phyloP scores from a whole-genome alignment of 2,797 vertebrate species.

The Esox masquinongy region DNA sequence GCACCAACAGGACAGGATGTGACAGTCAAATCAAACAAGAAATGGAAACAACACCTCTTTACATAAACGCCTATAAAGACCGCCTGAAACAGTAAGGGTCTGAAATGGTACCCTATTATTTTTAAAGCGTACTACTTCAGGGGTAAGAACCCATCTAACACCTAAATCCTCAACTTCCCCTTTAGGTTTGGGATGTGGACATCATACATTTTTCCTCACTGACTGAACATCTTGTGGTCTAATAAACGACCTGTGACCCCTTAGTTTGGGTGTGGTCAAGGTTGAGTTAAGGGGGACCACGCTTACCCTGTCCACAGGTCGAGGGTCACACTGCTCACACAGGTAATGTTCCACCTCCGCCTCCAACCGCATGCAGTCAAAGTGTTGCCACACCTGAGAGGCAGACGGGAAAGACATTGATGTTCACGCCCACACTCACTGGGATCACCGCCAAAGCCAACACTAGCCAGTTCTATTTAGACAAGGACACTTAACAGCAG shows the following conservation, averaged over 20 bases:
- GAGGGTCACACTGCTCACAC: slow-evolving; percentile 94
- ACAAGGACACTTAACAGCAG: not conserved
- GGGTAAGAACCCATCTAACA: too few species aligned
- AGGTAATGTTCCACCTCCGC: slow-evolving; percentile 95
- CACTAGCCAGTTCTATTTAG: not conserved
- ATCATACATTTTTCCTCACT: not conserved
- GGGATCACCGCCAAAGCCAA: not conserved
- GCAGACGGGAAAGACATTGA: not conserved
- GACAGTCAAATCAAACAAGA: slow-evolving; percentile 23
- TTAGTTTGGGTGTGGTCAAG: not conserved
- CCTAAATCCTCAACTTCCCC: not conserved
- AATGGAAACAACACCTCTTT: not conserved
- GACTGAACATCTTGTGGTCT: not conserved
- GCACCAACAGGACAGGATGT: slow-evolving; percentile 24
- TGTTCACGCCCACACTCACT: not conserved
- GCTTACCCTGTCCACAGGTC: slow-evolving; percentile 87
- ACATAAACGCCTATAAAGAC: not conserved
- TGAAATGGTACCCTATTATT: too few species aligned
- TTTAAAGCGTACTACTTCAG: too few species aligned
- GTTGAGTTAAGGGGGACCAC: not conserved
- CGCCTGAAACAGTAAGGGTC: not conserved
- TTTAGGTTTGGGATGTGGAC: not conserved
- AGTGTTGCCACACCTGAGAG: slow-evolving; percentile 96
- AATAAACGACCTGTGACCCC: not conserved
- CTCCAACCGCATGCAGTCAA: slow-evolving; percentile 95